Conservation (phyloP, 2,888 invertebrate species). For the Andrena marginata region DNA sequence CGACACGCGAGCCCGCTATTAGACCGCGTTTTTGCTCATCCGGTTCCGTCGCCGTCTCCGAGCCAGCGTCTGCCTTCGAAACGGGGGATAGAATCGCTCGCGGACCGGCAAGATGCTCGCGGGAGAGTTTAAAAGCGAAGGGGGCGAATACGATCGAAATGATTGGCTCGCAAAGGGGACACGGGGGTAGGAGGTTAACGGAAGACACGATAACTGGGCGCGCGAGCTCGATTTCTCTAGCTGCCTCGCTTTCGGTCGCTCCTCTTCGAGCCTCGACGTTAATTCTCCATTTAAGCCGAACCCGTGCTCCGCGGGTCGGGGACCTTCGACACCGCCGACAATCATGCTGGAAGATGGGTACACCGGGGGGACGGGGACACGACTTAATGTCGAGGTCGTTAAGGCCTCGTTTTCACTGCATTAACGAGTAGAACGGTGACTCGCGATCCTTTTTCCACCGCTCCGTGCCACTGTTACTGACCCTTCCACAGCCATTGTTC, state of each 20-base stretch:
- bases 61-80: no score
- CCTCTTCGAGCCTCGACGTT: conserved; percentile 44
- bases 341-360: conserved; percentile 36
- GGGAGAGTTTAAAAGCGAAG: not conserved
- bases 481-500: conserved; percentile 17
- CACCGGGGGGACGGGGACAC: conserved; percentile 4
- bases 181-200: conserved; percentile 2
- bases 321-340: conserved; percentile 57
- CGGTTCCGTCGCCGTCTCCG: no score
- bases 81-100: conserved; percentile 7
- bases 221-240: conserved; percentile 56
- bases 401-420: conserved; percentile 61
- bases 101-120: not conserved
- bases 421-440: conserved; percentile 21
- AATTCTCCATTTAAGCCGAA: conserved; percentile 60
- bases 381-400: conserved; percentile 57
- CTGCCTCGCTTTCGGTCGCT: conserved; percentile 57
- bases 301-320: conserved; percentile 49
- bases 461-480: conserved; percentile 35
- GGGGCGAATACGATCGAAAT: not conserved
- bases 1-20: conserved; percentile 42
- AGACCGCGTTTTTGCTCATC: conserved; percentile 9
- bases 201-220: conserved; percentile 1
- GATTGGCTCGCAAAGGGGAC: not conserved
- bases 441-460: conserved; percentile 15